A percentile compares a stretch with the other conserved stretches of the same genome.
phyloP scores from a whole-genome alignment of 2,797 vertebrate species.

The Botia almorhae region DNA sequence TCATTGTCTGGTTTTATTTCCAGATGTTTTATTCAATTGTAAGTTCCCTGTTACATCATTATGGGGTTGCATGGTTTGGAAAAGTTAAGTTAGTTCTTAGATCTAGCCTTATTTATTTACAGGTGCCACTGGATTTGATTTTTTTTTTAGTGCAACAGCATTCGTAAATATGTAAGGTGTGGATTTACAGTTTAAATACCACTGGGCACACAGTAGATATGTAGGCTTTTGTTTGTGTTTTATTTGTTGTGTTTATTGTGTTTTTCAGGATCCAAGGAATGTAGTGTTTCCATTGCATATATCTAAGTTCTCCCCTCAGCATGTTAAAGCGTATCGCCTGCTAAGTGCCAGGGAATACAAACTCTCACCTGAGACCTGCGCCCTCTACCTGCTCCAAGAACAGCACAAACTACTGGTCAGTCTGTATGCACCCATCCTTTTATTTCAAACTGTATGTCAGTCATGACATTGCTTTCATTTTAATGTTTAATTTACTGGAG shows the following conservation, averaged over 20 bases:
- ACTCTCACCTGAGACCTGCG: constrained; percentile 66
- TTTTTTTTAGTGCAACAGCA: no score
- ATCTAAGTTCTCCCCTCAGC: constrained; percentile 58
- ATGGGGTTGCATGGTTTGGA: no score
- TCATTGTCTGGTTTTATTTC: no score
- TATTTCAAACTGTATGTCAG: not conserved
- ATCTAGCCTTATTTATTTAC: no score
- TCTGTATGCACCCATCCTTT: constrained; percentile 24
- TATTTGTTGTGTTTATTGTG: not conserved
- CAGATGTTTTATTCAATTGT: no score
- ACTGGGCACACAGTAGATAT: not conserved
- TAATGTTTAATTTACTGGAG: not conserved
- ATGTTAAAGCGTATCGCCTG: constrained; percentile 65
- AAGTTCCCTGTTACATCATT: no score
- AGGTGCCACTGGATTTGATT: no score
- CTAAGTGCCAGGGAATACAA: constrained; percentile 69
- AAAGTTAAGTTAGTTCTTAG: no score
- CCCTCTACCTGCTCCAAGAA: constrained; percentile 72
- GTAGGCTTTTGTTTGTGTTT: not conserved
- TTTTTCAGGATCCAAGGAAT: constrained; percentile 76
- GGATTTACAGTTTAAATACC: no score
- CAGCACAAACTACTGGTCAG: constrained; percentile 79
- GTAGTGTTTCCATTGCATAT: constrained; percentile 71
- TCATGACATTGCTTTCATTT: not conserved
- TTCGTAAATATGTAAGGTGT: no score